A percentile compares a stretch with the other conserved stretches of the same genome.
Conservation (phyloP, 2,797 vertebrate genomes). For the Trachurus trachurus region DNA sequence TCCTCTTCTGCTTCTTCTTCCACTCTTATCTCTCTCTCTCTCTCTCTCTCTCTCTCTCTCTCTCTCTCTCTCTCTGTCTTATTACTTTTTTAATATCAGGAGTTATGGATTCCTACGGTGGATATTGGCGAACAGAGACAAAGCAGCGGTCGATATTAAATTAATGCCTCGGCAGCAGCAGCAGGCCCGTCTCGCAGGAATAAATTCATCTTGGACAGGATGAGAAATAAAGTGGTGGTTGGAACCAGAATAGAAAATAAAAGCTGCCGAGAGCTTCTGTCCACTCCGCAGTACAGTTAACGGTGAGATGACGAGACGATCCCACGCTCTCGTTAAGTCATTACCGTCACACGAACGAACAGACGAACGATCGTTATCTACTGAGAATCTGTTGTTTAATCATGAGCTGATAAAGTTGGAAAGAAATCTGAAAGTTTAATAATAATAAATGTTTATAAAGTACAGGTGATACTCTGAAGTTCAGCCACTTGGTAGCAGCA, state of each 20-base stretch:
- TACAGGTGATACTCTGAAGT: too few relatives aligned
- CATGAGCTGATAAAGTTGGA: too few relatives aligned
- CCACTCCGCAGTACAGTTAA: conserved; percentile 20
- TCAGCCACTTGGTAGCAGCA: too few relatives aligned
- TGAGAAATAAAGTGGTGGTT: conserved; percentile 50
- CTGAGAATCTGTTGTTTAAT: too few relatives aligned
- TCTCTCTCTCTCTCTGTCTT: conserved; percentile 46
- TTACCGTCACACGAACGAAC: conserved; percentile 17
- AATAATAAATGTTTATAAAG: too few relatives aligned
- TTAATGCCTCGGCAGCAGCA: conserved; percentile 54
- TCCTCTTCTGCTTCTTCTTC: conserved; percentile 42
- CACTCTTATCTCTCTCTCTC: conserved; percentile 39
- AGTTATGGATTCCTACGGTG: conserved; percentile 71
- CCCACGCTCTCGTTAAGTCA: conserved; percentile 21
- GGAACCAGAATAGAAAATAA: conserved; percentile 32
- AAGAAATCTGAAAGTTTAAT: too few relatives aligned
- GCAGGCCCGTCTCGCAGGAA: conserved; percentile 60
- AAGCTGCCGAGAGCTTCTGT: conserved; percentile 26
- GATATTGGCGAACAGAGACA: conserved; percentile 72
- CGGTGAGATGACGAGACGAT: not conserved
- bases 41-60: conserved; percentile 48
- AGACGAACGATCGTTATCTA: not conserved
- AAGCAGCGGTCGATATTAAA: conserved; percentile 73
- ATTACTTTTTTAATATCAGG: conserved; percentile 81
- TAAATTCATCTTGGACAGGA: conserved; percentile 67